phyloP scores from a whole-genome alignment of 2,888 invertebrate species.

The Tinea trinotella region DNA sequence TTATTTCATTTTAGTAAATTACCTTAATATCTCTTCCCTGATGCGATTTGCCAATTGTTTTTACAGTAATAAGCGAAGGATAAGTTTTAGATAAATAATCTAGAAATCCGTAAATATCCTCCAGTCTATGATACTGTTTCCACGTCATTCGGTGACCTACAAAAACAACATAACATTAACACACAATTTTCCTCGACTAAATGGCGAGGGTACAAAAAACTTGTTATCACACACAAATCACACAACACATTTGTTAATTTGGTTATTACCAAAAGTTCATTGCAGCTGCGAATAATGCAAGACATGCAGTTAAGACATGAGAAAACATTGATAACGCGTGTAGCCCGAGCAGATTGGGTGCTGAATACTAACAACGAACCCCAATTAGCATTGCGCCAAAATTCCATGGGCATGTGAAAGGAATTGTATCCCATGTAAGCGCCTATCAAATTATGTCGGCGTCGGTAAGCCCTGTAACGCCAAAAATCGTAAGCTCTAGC shows the following conservation, averaged over 20 bases:
- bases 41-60: conserved; percentile 82
- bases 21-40: conserved; percentile 84
- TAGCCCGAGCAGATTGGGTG: conserved; percentile 31
- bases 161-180: conserved; percentile 21
- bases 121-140: conserved; percentile 83
- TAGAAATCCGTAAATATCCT: conserved; percentile 83
- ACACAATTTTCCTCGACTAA: not conserved
- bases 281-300: not conserved
- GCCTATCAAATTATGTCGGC: conserved; percentile 53
- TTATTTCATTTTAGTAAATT: too few relatives aligned
- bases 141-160: conserved; percentile 78
- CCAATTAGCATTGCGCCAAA: conserved; percentile 75
- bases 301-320: conserved; percentile 13
- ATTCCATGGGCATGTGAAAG: conserved; percentile 69
- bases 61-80: conserved; percentile 79
- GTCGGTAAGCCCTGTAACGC: conserved; percentile 66
- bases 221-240: not conserved
- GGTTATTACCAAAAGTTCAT: not conserved
- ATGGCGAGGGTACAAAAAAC: not conserved
- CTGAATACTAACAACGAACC: conserved; percentile 66
- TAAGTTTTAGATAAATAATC: conserved; percentile 84
- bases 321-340: conserved; percentile 10
- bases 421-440: conserved; percentile 70
- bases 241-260: not conserved
- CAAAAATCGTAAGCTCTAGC: conserved; percentile 72